phyloP scores from a whole-genome alignment of 2,113 vertebrate genomes.

The Datnioides undecimradiatus region DNA sequence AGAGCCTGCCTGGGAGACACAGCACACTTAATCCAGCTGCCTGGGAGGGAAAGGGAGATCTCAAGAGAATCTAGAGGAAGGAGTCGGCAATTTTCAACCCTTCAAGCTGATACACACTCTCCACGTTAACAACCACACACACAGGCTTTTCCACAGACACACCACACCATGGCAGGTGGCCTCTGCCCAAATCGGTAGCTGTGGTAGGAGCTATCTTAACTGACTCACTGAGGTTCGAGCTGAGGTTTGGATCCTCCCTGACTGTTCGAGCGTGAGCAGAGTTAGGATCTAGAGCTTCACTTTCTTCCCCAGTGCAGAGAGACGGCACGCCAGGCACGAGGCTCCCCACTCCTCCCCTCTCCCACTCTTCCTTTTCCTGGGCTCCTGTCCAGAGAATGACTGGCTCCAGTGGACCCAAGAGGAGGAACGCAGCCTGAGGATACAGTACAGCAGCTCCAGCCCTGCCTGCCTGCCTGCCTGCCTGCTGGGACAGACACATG shows the following conservation, averaged over 20 bases:
- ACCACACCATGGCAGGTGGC: slow-evolving; percentile 56
- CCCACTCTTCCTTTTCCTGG: slow-evolving; percentile 69
- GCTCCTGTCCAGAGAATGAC: slow-evolving; percentile 78
- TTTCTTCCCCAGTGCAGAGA: slow-evolving; percentile 62
- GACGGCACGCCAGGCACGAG: slow-evolving; percentile 80
- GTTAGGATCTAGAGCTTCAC: slow-evolving; percentile 67
- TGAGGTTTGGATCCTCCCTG: slow-evolving; percentile 74
- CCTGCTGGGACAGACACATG: slow-evolving; percentile 49
- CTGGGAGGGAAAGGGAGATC: slow-evolving; percentile 49
- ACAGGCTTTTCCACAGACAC: slow-evolving; percentile 33
- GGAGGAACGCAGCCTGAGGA: slow-evolving; percentile 67
- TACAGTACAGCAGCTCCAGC: slow-evolving; percentile 46
- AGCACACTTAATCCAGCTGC: slow-evolving; percentile 57
- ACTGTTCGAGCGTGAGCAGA: slow-evolving; percentile 58
- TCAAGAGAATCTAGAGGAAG: slow-evolving; percentile 53
- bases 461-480: slow-evolving; percentile 42
- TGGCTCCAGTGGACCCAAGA: slow-evolving; percentile 71
- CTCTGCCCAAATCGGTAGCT: slow-evolving; percentile 63
- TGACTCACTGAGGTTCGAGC: slow-evolving; percentile 62
- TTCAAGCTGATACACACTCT: slow-evolving; percentile 45
- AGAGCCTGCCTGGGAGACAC: slow-evolving; percentile 48
- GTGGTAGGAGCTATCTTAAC: slow-evolving; percentile 46
- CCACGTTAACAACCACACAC: slow-evolving; percentile 36
- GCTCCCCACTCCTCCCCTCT: slow-evolving; percentile 71
- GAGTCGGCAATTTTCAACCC: slow-evolving; percentile 45